Base-by-base conservation (phyloP, 2,888 invertebrate genomes). In the Drymonia ruficornis region DNA sequence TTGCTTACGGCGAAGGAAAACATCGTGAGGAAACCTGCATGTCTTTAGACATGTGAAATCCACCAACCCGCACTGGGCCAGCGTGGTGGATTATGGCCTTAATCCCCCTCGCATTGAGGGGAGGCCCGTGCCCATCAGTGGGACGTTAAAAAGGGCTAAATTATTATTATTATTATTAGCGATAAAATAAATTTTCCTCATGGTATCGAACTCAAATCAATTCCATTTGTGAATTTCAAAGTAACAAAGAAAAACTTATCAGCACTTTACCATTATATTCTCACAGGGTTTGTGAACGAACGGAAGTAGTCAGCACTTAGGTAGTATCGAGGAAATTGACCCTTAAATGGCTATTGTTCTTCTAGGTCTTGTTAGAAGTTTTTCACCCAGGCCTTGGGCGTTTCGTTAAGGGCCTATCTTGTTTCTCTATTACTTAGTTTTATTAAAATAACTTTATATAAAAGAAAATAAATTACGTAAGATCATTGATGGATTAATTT, bases 211-310 rank as follows among this genome's bases (percentile, higher is more conserved):
- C 36, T 5, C n/a, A n/a, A 7, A 34, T 34, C 31, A 34, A 34
- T 34, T 34, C 11, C 8, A 5, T 34, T 34, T 34, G 8, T 9
- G n/a, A 12, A 34, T 34, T 34, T 34, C 11, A 0, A 34, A 9
- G 31, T n/a, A 36, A 36, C n/a, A 36, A n/a, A n/a, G 1, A 11
- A 36, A 1, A 3, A 36, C 36, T 36, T 36, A 9, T 43, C 15
- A 36, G 42, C 48, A 43, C 15, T 52, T 61, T 56, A 48, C 36
- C 15, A 48, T 50, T 52, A 48, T n/a, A 50, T 36, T 36, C 16
- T 40, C 15, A 40, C n/a, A 38, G 11, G 8, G 16, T 40, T 16
- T 2, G 1, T n/a, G 1, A 40, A 16, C 15, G 40, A 40, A 40
- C 9, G 9, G 18, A 23, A 23, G 0, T 23, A 12, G 18, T 12